Conservation (phyloP, 2,797 vertebrate genomes). For the Diceros bicornis region DNA sequence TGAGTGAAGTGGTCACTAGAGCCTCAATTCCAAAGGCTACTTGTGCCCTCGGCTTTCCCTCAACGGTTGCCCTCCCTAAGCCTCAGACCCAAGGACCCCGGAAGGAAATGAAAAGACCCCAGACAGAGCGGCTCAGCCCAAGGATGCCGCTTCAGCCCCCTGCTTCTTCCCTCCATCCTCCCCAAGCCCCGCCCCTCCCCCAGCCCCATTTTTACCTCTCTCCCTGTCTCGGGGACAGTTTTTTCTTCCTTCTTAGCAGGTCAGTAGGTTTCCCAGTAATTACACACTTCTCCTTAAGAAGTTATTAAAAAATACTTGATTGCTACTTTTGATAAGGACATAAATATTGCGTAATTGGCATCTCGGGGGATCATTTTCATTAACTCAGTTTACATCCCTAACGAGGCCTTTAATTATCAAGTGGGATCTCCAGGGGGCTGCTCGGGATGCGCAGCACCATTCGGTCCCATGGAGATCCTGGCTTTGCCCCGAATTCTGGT, state of each 20-base stretch:
- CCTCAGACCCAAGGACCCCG: neutral
- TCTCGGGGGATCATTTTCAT: conserved; percentile 86
- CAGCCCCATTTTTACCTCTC: conserved; percentile 69
- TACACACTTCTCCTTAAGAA: conserved; percentile 86
- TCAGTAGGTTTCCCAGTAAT: conserved; percentile 85
- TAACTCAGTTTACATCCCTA: conserved; percentile 85
- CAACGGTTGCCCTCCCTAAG: neutral
- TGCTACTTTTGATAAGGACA: conserved; percentile 87
- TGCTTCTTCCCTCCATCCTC: neutral
- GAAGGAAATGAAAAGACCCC: conserved; percentile 55
- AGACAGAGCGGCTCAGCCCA: conserved; percentile 29
- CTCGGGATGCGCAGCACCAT: conserved; percentile 63
- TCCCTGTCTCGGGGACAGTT: conserved; percentile 67
- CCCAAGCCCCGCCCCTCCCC: neutral
- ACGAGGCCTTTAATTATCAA: conserved; percentile 83
- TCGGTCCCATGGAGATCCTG: conserved; percentile 68
- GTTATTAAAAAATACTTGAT: conserved; percentile 88
- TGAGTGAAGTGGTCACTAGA: neutral
- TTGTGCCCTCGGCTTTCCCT: neutral
- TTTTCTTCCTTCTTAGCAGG: conserved; percentile 81
- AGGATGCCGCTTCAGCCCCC: neutral
- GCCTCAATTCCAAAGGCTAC: conserved; percentile 26
- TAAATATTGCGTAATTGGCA: conserved; percentile 84
- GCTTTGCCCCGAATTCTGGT: conserved; percentile 76
- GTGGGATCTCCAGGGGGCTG: conserved; percentile 83